phyloP scores from a whole-genome alignment of 2,888 invertebrate genomes.

The Empis stercorea region DNA sequence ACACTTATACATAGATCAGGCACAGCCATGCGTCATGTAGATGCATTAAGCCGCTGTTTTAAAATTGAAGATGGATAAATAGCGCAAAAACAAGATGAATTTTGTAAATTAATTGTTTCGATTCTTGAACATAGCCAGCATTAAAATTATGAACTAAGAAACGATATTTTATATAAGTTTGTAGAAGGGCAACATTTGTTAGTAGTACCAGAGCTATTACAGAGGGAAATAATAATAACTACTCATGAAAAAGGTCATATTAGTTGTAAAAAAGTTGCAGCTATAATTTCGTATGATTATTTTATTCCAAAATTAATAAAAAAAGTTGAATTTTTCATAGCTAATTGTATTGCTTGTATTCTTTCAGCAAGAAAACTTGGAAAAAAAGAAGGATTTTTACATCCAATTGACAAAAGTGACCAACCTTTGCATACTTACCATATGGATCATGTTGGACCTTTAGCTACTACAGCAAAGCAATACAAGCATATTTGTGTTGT shows the following conservation, averaged over 20 bases:
- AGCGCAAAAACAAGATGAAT: not conserved
- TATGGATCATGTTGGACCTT: conserved; percentile 24
- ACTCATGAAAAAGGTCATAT: conserved; percentile 10
- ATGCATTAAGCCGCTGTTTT: not conserved
- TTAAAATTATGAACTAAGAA: no score
- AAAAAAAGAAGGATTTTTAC: conserved; percentile 23
- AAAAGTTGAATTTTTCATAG: conserved; percentile 7
- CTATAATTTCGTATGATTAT: conserved; percentile 1
- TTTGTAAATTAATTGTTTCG: conserved; percentile 3
- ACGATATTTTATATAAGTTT: conserved; percentile 8
- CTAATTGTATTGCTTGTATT: conserved; percentile 12
- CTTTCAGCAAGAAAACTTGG: conserved; percentile 16
- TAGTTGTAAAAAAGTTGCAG: conserved; percentile 6
- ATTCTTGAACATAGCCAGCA: conserved; percentile 1
- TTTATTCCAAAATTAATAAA: conserved; percentile 8
- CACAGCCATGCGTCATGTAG: not conserved
- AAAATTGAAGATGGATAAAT: no score
- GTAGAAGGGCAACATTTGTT: conserved; percentile 6
- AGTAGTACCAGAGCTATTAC: conserved; percentile 9
- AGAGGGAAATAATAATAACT: conserved; percentile 6
- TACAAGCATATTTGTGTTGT: conserved; percentile 9
- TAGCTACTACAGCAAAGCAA: conserved; percentile 14
- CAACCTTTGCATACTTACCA: conserved; percentile 22
- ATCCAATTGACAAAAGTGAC: conserved; percentile 22
- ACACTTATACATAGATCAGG: not conserved